Percentiles rank a stretch among this genome's conserved stretches.
Conservation (phyloP, 2,797 vertebrate species). For the Phoxinus dragarum region DNA sequence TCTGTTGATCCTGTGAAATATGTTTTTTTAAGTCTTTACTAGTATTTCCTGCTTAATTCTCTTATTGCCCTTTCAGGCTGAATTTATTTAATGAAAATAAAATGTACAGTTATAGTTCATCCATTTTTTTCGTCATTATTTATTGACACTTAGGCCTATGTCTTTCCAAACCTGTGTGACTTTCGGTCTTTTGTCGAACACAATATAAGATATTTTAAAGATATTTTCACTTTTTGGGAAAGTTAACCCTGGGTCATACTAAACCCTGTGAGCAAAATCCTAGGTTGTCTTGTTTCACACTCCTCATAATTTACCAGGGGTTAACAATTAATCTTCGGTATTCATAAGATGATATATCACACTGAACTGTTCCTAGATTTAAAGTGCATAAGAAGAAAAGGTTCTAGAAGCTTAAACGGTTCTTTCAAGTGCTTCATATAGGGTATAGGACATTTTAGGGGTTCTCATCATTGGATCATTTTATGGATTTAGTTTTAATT, state of each 20-base stretch:
- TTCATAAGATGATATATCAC: background rate
- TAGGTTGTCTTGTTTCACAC: background rate
- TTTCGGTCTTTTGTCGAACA: background rate
- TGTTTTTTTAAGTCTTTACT: slow-evolving; percentile 2
- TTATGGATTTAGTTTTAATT: background rate
- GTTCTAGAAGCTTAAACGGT: too few species aligned
- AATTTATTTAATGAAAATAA: slow-evolving; percentile 1
- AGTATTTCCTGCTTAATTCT: background rate
- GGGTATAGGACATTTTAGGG: background rate
- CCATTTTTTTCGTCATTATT: background rate
- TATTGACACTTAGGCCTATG: background rate
- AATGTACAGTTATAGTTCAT: background rate
- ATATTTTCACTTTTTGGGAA: background rate
- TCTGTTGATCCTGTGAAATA: background rate
- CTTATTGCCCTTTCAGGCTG: background rate
- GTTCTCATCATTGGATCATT: background rate
- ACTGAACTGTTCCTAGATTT: background rate
- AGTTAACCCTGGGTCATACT: background rate
- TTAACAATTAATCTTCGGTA: background rate
- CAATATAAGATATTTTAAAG: background rate
- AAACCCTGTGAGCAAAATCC: background rate
- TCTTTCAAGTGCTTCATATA: too few species aligned
- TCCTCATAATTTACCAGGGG: background rate
- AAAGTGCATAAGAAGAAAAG: too few species aligned
- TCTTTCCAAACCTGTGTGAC: background rate